These are phyloP conservation scores for Oophaga pumilio DNA, from an alignment of 2,113 vertebrate species.

Conservation along the genomic window DNA sequence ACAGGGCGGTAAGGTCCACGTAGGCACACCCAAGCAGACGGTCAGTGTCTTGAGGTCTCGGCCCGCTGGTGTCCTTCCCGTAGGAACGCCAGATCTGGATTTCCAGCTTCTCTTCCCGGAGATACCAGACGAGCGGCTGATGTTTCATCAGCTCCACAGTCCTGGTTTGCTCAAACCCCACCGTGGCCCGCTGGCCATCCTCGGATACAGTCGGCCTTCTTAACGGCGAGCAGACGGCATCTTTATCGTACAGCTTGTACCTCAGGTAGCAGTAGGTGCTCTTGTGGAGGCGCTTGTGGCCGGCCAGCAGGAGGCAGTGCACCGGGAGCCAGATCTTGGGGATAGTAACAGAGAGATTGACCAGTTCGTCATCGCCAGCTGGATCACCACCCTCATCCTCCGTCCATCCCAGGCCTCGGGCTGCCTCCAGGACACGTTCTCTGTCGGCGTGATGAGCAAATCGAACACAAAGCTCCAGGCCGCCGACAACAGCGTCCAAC, in stretches of 20 bases:
- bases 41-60: slow-evolving; percentile 84
- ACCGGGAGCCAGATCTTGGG: slow-evolving; percentile 85
- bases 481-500: slow-evolving; percentile 76
- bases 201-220: slow-evolving; percentile 73
- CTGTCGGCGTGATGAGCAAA: slow-evolving; percentile 83
- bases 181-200: slow-evolving; percentile 64
- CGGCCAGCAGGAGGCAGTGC: slow-evolving; percentile 79
- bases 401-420: slow-evolving; percentile 81
- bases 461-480: slow-evolving; percentile 82
- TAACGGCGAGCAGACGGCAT: slow-evolving; percentile 80
- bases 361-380: slow-evolving; percentile 34
- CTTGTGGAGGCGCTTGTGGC: slow-evolving; percentile 72
- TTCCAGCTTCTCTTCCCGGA: slow-evolving; percentile 88
- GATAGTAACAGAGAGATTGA: slow-evolving; percentile 74
- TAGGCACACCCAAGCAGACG: slow-evolving; percentile 90
- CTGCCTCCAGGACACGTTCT: slow-evolving; percentile 80
- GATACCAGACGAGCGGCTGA: slow-evolving; percentile 86
- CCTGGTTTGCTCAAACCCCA: slow-evolving; percentile 76
- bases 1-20: slow-evolving; percentile 78
- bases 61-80: slow-evolving; percentile 71
- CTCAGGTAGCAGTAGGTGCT: slow-evolving; percentile 88
- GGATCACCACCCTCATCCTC: slow-evolving; percentile 59
- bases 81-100: slow-evolving; percentile 91
- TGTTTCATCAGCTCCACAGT: slow-evolving; percentile 72
- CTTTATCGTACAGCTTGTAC: slow-evolving; percentile 83